Evolutionary conservation across 2,888 invertebrate species (phyloP).

Genomic region (Siphlonurus alternatus): DNA sequence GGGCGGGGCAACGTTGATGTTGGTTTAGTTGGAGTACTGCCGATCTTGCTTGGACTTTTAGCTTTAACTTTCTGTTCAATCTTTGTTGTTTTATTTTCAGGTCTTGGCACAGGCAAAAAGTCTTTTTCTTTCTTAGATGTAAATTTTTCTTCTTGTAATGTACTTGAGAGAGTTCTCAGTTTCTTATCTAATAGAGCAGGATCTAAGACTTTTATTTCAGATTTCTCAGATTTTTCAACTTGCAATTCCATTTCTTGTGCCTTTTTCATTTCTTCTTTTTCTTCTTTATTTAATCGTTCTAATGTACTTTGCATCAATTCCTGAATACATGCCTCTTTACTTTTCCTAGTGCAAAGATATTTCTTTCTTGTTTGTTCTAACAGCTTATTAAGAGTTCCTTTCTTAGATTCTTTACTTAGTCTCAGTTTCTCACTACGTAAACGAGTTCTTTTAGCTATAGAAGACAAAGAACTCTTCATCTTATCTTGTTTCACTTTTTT

Average conservation of each 20-base stretch:
- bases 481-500: neutral
- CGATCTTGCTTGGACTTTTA: too few relatives aligned
- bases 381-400: neutral
- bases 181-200: neutral
- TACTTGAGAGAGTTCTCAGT: neutral
- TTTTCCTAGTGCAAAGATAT: neutral
- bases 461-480: neutral
- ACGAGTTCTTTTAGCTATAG: neutral
- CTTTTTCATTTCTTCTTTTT: neutral
- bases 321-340: neutral
- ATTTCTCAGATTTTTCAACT: neutral
- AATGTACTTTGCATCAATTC: neutral
- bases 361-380: neutral
- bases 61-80: neutral
- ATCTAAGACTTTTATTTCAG: neutral
- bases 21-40: too few relatives aligned
- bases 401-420: neutral
- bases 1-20: neutral
- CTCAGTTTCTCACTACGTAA: neutral
- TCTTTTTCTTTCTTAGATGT: neutral
- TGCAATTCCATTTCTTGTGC: constrained; percentile 2
- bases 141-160: neutral
- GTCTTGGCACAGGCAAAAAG: neutral
- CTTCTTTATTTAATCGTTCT: neutral
- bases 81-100: neutral